Evolutionary conservation across 1,140 invertebrate genomes (phyloP).

Genomic region (Pristionchus pacificus): DNA sequence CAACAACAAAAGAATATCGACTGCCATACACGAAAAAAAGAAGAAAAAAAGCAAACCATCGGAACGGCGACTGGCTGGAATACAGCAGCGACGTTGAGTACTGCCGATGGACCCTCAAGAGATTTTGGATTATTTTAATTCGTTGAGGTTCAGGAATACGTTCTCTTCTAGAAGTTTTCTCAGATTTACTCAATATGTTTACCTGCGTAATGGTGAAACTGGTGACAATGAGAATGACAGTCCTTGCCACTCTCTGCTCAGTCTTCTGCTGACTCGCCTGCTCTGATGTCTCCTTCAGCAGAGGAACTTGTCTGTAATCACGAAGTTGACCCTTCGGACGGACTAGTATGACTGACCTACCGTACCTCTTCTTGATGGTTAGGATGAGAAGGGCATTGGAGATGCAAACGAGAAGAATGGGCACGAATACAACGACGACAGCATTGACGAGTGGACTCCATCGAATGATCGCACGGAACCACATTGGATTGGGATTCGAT

Average conservation of each 20-base stretch:
- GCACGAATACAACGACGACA: not conserved
- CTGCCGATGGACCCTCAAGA: conserved; percentile 29
- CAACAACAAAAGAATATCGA: too few relatives aligned
- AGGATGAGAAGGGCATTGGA: not conserved
- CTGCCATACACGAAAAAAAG: too few relatives aligned
- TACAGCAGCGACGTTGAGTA: conserved; percentile 13
- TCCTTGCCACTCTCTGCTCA: conserved; percentile 29
- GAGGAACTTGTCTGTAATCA: not conserved
- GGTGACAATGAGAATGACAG: conserved; percentile 22
- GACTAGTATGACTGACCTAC: not conserved
- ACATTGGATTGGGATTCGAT: not conserved
- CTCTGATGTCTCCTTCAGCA: not conserved
- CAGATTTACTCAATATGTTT: too few relatives aligned
- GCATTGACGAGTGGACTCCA: not conserved
- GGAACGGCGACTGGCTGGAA: not conserved
- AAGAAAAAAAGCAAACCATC: conserved; percentile 9
- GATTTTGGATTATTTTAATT: not conserved
- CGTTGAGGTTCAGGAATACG: not conserved
- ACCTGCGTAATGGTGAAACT: conserved; percentile 31
- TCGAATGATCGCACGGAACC: not conserved
- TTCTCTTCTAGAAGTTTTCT: too few relatives aligned
- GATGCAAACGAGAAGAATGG: not conserved
- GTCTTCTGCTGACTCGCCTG: conserved; percentile 18
- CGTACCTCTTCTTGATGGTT: not conserved
- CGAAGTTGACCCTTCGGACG: not conserved